Conservation (phyloP, 2,888 invertebrate species). For the Argynnis bischoffii region DNA sequence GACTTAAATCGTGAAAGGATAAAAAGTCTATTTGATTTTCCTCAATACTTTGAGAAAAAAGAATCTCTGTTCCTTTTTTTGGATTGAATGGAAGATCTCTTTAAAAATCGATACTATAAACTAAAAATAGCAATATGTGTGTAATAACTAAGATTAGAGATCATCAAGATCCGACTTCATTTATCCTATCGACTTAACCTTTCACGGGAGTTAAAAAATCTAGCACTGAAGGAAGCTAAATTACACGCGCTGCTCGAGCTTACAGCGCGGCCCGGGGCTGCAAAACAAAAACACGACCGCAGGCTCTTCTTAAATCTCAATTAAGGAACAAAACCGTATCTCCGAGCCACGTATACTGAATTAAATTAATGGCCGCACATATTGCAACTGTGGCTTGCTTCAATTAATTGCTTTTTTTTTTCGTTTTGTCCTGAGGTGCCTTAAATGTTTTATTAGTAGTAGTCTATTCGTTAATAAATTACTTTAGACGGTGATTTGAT, state of each 20-base stretch:
- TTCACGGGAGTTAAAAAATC: constrained; percentile 11
- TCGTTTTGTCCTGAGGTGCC: constrained; percentile 54
- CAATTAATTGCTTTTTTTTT: constrained; percentile 76
- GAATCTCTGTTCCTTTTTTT: too few species aligned
- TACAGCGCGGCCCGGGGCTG: constrained; percentile 47
- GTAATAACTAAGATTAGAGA: background rate
- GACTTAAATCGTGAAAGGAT: too few species aligned
- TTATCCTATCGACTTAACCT: constrained; percentile 8
- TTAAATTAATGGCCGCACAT: constrained; percentile 82
- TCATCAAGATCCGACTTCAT: background rate
- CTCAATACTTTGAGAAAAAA: too few species aligned
- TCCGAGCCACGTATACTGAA: constrained; percentile 76
- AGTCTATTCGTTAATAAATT: constrained; percentile 54
- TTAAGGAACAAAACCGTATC: constrained; percentile 80
- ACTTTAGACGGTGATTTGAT: constrained; percentile 30
- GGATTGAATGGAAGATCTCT: background rate
- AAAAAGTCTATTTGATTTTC: too few species aligned
- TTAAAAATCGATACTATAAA: background rate
- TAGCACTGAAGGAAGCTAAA: constrained; percentile 1
- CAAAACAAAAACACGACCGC: constrained; percentile 63
- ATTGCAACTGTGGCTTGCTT: constrained; percentile 69
- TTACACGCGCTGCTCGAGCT: constrained; percentile 13
- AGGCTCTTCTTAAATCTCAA: constrained; percentile 80
- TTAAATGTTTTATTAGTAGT: constrained; percentile 77
- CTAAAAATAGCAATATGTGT: background rate